A percentile compares a stretch with the other conserved stretches of the same genome.
Evolutionary conservation across 2,888 invertebrate species (phyloP).

Genomic region (Drosophila seclusa): DNA sequence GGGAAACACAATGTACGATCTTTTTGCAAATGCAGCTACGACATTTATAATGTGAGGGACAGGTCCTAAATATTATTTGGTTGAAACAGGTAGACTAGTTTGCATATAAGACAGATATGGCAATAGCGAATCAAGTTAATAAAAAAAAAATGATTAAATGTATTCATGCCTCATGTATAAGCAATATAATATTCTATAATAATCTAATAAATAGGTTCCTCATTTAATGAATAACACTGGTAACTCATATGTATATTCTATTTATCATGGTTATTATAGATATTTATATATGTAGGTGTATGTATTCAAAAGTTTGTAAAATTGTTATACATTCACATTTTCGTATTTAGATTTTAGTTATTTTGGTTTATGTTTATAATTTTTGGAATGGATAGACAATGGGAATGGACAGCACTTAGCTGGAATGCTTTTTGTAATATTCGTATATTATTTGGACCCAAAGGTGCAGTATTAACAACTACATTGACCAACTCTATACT

Average conservation of each 20-base stretch:
- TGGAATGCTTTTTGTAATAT: slow-evolving; percentile 47
- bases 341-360: slow-evolving; percentile 13
- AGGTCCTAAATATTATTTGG: slow-evolving; percentile 5
- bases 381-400: slow-evolving; percentile 45
- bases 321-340: slow-evolving; percentile 6
- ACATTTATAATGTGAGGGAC: slow-evolving; percentile 6
- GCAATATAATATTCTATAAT: neutral
- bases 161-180: slow-evolving; percentile 4
- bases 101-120: slow-evolving; percentile 9
- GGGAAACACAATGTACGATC: neutral
- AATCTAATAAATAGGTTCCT: slow-evolving; percentile 2
- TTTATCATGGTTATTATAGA: neutral
- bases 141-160: neutral
- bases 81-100: slow-evolving; percentile 5
- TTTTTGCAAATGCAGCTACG: neutral
- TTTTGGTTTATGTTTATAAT: slow-evolving; percentile 27
- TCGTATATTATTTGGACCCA: slow-evolving; percentile 65
- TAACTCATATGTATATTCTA: slow-evolving; percentile 9
- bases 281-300: slow-evolving; percentile 1
- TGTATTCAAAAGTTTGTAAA: slow-evolving; percentile 19
- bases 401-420: slow-evolving; percentile 50
- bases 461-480: slow-evolving; percentile 53
- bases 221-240: neutral
- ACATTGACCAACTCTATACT: slow-evolving; percentile 12
- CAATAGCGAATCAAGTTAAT: slow-evolving; percentile 1